Percentiles rank a stretch among this genome's conserved stretches.
Conservation (phyloP, 2,888 invertebrate genomes). For the Eristalis arbustorum region DNA sequence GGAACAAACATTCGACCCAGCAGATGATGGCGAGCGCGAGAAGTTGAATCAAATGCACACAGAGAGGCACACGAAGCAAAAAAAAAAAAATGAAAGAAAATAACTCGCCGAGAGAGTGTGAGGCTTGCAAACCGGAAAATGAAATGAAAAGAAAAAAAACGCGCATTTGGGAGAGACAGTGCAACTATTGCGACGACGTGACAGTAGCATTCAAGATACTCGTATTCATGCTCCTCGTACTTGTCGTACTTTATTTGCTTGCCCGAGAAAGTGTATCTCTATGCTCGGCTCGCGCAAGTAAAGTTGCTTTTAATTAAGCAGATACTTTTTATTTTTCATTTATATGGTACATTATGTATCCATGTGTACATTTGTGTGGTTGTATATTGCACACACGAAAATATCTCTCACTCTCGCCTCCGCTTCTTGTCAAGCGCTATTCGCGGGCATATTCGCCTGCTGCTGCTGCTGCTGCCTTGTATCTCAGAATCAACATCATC, state of each 20-base stretch:
- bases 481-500: background rate
- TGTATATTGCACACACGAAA: constrained; percentile 33
- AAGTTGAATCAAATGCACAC: background rate
- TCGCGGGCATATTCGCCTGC: constrained; percentile 1
- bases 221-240: background rate
- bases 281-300: constrained; percentile 15
- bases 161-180: constrained; percentile 49
- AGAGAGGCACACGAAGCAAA: background rate
- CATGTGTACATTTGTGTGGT: background rate
- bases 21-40: background rate
- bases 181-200: background rate
- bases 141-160: constrained; percentile 10
- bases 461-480: background rate
- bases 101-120: background rate
- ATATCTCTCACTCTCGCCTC: constrained; percentile 39
- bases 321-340: constrained; percentile 22
- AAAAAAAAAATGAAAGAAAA: background rate
- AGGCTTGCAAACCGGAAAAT: constrained; percentile 53
- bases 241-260: background rate
- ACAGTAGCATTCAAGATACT: constrained; percentile 21
- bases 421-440: constrained; percentile 25
- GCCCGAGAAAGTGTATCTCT: constrained; percentile 29
- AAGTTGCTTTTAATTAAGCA: constrained; percentile 60
- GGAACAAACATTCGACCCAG: constrained; percentile 40
- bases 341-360: background rate